Conservation (phyloP, 2,113 vertebrate genomes). For the Aptenodytes forsteri region DNA sequence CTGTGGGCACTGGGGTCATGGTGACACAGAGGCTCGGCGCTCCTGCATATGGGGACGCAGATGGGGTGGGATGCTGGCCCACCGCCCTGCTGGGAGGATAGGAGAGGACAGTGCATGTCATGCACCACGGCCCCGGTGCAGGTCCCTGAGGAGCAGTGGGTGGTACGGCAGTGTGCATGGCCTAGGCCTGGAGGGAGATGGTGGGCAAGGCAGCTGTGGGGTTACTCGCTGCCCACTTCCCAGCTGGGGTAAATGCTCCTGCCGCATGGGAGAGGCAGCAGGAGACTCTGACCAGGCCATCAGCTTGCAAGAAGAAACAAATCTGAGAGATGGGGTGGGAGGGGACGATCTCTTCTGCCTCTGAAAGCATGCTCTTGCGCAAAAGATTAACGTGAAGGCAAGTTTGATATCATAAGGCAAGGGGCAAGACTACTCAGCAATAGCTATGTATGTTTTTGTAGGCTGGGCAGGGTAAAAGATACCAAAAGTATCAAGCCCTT, state of each 20-base stretch:
- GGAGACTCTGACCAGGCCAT: not conserved
- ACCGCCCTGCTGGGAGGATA: not conserved
- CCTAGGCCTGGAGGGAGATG: not conserved
- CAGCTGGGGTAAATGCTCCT: not conserved
- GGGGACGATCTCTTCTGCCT: not conserved
- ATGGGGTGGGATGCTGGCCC: not conserved
- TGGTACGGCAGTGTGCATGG: not conserved
- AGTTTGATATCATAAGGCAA: not conserved
- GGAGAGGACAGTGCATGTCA: accelerated
- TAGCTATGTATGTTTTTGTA: not conserved
- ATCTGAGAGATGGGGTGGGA: not conserved
- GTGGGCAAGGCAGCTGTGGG: not conserved
- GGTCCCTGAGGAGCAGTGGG: not conserved
- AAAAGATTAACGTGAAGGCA: not conserved
- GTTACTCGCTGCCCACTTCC: not conserved
- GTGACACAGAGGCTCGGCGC: not conserved
- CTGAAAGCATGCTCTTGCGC: not conserved
- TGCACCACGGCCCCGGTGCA: not conserved
- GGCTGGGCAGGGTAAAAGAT: not conserved
- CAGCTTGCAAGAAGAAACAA: not conserved
- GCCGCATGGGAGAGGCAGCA: accelerated
- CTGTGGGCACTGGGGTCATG: not conserved
- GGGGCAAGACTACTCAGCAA: not conserved
- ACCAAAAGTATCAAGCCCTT: not conserved
- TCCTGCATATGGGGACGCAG: not conserved